phyloP scores from a whole-genome alignment of 1,140 invertebrate species.

The Bombus superbus region DNA sequence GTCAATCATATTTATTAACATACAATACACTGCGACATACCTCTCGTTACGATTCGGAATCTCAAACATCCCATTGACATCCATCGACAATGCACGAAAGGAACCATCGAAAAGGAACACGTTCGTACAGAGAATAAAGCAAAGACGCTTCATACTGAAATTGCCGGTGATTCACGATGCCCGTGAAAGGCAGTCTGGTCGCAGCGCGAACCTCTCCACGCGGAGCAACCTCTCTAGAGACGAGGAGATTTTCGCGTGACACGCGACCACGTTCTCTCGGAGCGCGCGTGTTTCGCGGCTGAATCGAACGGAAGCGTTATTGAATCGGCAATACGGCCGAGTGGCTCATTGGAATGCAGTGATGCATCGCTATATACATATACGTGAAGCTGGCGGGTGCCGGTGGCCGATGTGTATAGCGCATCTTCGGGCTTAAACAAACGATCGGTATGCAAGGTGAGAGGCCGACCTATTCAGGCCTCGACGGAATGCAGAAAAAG shows the following conservation, averaged over 20 bases:
- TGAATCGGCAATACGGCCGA: constrained; percentile 36
- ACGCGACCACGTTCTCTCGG: constrained; percentile 16
- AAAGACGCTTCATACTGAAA: not conserved
- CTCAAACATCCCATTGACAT: not conserved
- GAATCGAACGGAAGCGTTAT: constrained; percentile 46
- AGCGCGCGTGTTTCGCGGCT: constrained; percentile 7
- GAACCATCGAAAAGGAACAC: not conserved
- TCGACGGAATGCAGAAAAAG: constrained; percentile 36
- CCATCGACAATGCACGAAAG: not conserved
- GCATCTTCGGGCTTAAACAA: constrained; percentile 30
- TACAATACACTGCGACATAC: not conserved
- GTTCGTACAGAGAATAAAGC: not conserved
- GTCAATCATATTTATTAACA: not conserved
- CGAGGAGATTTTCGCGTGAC: constrained; percentile 4
- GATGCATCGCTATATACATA: constrained; percentile 43
- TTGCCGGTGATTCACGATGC: not conserved
- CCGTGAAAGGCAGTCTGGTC: not conserved
- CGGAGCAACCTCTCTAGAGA: not conserved
- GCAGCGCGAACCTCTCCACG: not conserved
- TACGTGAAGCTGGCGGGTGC: not conserved
- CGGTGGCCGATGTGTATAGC: not conserved
- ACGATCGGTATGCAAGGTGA: constrained; percentile 49
- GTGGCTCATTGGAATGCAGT: constrained; percentile 53
- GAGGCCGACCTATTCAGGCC: constrained; percentile 13
- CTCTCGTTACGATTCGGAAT: not conserved